Evolutionary conservation across 2,797 vertebrate species (phyloP).

Genomic region (Emydoidea blandingii): DNA sequence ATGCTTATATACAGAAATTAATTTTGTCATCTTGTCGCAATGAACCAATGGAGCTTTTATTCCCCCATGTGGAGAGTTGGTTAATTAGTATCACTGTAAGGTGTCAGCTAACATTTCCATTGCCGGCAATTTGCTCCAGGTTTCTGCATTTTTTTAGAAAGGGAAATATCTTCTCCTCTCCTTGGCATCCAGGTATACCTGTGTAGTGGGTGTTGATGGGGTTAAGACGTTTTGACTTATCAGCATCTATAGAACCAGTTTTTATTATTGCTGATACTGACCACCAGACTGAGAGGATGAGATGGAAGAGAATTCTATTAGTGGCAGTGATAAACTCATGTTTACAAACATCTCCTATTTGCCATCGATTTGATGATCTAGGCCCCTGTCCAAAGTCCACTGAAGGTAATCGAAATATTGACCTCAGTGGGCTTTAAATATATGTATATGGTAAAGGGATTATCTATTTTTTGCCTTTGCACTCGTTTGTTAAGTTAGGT

Average conservation of each 20-base stretch:
- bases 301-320: no score
- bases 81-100: not conserved
- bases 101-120: not conserved
- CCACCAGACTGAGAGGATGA: not conserved
- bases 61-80: not conserved
- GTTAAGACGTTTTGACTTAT: not conserved
- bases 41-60: not conserved
- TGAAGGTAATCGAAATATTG: no score
- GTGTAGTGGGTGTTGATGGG: not conserved
- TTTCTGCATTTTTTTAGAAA: slow-evolving; percentile 2
- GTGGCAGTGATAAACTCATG: no score
- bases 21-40: not conserved
- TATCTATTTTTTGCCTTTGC: no score
- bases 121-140: not conserved
- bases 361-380: no score
- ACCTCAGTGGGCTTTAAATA: no score
- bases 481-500: no score
- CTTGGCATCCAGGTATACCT: not conserved
- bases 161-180: not conserved
- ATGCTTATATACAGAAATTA: not conserved
- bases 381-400: no score
- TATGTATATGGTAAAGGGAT: no score
- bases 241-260: not conserved
- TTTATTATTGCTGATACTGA: not conserved
- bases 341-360: no score